phyloP scores from a whole-genome alignment of 2,888 invertebrate species.

The Cryptophagus acutangulus region DNA sequence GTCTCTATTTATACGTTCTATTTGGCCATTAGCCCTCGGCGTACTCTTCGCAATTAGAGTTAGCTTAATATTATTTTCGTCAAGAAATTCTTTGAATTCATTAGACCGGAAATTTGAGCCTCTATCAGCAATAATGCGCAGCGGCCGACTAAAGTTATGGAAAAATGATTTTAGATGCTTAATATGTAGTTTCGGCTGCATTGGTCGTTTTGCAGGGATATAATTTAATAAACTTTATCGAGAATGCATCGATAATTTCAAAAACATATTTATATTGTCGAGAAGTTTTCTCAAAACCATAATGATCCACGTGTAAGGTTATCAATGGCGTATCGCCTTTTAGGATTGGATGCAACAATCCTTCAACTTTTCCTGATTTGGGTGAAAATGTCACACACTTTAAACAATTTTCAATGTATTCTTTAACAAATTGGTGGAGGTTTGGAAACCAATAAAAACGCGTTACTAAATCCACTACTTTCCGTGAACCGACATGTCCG shows the following conservation, averaged over 20 bases:
- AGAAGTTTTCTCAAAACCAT: constrained; percentile 21
- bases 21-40: background rate
- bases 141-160: constrained; percentile 18
- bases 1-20: background rate
- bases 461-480: constrained; percentile 29
- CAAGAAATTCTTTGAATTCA: constrained; percentile 20
- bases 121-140: constrained; percentile 21
- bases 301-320: constrained; percentile 32
- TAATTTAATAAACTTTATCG: constrained; percentile 29
- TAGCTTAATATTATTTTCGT: background rate
- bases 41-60: background rate
- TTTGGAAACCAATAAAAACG: too few relatives aligned
- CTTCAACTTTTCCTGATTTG: constrained; percentile 30
- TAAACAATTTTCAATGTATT: too few relatives aligned
- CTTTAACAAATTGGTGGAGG: too few relatives aligned
- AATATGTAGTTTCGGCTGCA: too few relatives aligned
- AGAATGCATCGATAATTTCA: constrained; percentile 29
- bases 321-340: constrained; percentile 30
- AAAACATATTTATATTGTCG: constrained; percentile 25
- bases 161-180: too few relatives aligned
- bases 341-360: constrained; percentile 28
- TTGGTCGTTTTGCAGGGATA: constrained; percentile 24
- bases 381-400: too few relatives aligned
- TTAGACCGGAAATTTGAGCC: constrained; percentile 21
- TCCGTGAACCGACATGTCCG: constrained; percentile 33